Base-by-base conservation (phyloP, 2,888 invertebrate species). In the Blastobasis adustella region DNA sequence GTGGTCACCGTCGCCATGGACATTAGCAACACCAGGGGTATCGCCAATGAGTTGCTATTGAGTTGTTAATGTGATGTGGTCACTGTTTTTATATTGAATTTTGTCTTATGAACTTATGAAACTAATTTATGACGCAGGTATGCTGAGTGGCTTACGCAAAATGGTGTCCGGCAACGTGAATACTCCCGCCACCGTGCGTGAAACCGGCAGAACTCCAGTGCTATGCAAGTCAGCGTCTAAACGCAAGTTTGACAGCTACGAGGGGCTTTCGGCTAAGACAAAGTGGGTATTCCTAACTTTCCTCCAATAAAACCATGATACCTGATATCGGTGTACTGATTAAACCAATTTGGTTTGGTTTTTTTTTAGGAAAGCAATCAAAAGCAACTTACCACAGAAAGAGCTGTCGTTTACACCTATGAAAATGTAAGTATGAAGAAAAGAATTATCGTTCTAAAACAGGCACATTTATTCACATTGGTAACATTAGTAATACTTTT, bases 141-240 rank as follows among this genome's bases (percentile, higher is more conserved):
- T 95, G 89, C 90, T 95, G 54, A 93, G 90, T 72, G 95, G 95
- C 4, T 80, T 95, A 37, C 92, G 92, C 65, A 95, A 94, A 79
- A 94, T 95, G 79, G 95, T 95, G 6, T 92, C 93, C 0, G 92
- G 92, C 51, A 87, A 82, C 52, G 83, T 90, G 0, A 91, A 91
- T 58, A 91, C 90, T 42, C 84, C 90, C 1, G 78, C 84, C 0
- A 82, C 84, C 5, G 82, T 82, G 1, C 76, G 79, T 1, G 86
- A 89, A 51, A 73, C 75, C 54, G 67, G 73, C 6, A 78, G 83
- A 57, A 92, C 92, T 5, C 93, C 93, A 0, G 87, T 91, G 39
- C 69, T 91, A 45, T 91, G 90, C 67, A 89, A 90, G 64, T 91
- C 91, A 6, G 89, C 90, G 0, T 91, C 92, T 54, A 94, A 94